Conservation (phyloP, 2,113 vertebrate species). For the Piaya cayana region DNA sequence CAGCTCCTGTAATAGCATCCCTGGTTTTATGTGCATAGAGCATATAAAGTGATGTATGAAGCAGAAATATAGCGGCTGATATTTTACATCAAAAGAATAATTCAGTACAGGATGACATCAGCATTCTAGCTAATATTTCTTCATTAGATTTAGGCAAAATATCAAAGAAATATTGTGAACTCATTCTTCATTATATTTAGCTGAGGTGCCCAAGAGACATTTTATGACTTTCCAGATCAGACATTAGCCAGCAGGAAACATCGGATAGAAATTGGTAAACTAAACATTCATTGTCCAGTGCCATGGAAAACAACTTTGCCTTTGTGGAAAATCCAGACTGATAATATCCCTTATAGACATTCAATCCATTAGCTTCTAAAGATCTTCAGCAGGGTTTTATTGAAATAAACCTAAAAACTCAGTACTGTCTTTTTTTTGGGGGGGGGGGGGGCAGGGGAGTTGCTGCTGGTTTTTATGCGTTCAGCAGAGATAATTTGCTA, state of each 20-base stretch:
- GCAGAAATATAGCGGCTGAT: neutral
- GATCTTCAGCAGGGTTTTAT: neutral
- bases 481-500: neutral
- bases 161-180: conserved; percentile 20
- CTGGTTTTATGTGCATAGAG: neutral
- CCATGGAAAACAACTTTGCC: neutral
- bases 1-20: neutral
- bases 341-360: neutral
- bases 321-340: neutral
- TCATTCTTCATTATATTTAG: neutral
- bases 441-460: accelerated
- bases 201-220: neutral
- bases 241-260: neutral
- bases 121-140: neutral
- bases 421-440: neutral
- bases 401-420: neutral
- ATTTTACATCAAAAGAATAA: conserved; percentile 33
- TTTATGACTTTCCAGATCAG: neutral
- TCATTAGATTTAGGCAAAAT: neutral
- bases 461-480: neutral
- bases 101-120: conserved; percentile 4
- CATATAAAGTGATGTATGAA: neutral
- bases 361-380: neutral
- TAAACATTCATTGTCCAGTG: neutral
- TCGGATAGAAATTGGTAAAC: neutral